Conservation (phyloP, 2,797 vertebrate species). For the Mallotus villosus region DNA sequence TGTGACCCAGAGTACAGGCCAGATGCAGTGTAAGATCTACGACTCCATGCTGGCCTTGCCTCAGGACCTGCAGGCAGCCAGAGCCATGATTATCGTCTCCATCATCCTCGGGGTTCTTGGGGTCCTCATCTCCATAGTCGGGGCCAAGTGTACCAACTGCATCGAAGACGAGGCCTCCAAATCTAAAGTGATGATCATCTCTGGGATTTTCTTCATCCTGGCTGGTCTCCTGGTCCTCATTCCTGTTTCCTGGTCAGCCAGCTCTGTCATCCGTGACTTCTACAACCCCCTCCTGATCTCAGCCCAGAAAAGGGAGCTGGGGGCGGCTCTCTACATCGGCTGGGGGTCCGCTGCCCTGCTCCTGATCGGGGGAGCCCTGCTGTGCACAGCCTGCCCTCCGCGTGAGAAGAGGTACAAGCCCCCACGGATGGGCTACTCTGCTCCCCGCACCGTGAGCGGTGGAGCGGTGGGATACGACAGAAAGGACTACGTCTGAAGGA, state of each 20-base stretch:
- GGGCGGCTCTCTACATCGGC: slow-evolving; percentile 86
- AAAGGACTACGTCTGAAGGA: slow-evolving; percentile 88
- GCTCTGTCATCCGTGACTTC: slow-evolving; percentile 84
- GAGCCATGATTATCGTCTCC: slow-evolving; percentile 83
- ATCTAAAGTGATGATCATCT: slow-evolving; percentile 89
- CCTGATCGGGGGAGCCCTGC: slow-evolving; percentile 85
- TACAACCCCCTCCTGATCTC: slow-evolving; percentile 78
- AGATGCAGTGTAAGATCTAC: slow-evolving; percentile 91
- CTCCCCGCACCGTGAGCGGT: slow-evolving; percentile 76
- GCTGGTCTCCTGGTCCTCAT: slow-evolving; percentile 83
- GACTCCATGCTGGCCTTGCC: slow-evolving; percentile 86
- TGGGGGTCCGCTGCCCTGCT: slow-evolving; percentile 83
- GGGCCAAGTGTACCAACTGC: slow-evolving; percentile 94
- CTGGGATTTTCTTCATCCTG: slow-evolving; percentile 86
- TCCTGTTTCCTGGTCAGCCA: slow-evolving; percentile 89
- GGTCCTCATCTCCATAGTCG: slow-evolving; percentile 85
- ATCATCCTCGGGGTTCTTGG: slow-evolving; percentile 84
- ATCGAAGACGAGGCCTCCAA: slow-evolving; percentile 87
- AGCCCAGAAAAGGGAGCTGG: slow-evolving; percentile 83
- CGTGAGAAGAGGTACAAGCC: slow-evolving; percentile 82
- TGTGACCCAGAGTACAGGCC: slow-evolving; percentile 87
- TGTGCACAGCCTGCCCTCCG: slow-evolving; percentile 90
- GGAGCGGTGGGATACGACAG: slow-evolving; percentile 79
- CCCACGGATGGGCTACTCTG: slow-evolving; percentile 82
- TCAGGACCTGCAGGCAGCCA: slow-evolving; percentile 86